Evolutionary conservation across 2,888 invertebrate species (phyloP), one percentile per base, ranked within the genome.

Genomic region (Teleiodes luculella): DNA sequence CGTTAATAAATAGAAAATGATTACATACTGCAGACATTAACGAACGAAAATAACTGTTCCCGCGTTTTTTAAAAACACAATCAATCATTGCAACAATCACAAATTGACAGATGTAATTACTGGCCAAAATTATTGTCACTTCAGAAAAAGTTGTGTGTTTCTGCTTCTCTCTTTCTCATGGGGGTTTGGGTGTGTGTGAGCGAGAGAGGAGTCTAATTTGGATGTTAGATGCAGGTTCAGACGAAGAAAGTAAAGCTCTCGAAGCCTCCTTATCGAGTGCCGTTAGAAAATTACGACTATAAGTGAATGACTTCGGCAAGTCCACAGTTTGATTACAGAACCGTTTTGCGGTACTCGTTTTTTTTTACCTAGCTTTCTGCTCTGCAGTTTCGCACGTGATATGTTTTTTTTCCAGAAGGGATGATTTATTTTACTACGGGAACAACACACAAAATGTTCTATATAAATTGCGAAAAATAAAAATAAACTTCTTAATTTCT

Each of bases 231-330:
- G 31, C 16, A 46, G 16, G 16, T 31, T 46, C 16, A 35, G 18
- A 39, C 39, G 31, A 37, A 52, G 45, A 45, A 52, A 47, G 47
- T 39, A 45, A 46, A 39, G 30, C 28, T 39, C 54, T 55, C 60
- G 53, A 59, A 65, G 64, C 67, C 70, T 70, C 69, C 57, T 76
- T 74, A 69, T 61, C 56, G 53, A 60, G 49, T 67, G 76, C 87
- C 82, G 87, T 87, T 87, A 87, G 78, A 76, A 80, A 81, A 76
- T 78, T 78, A 71, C 74, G 70, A 69, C 66, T 55, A 54, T 57
- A 62, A 57, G 63, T 62, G 64, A 61, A 43, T 43, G 8, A 2
- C 43, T 43, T n/a, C 28, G 43, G 43, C 43, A 7, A 28, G 13
- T 43, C 24, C 13, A 43, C 13, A n/a, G 13, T 7, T 41, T 20